These are phyloP conservation scores for Alethe diademata DNA, from an alignment of 2,113 vertebrate species.

Conservation along the genomic window DNA sequence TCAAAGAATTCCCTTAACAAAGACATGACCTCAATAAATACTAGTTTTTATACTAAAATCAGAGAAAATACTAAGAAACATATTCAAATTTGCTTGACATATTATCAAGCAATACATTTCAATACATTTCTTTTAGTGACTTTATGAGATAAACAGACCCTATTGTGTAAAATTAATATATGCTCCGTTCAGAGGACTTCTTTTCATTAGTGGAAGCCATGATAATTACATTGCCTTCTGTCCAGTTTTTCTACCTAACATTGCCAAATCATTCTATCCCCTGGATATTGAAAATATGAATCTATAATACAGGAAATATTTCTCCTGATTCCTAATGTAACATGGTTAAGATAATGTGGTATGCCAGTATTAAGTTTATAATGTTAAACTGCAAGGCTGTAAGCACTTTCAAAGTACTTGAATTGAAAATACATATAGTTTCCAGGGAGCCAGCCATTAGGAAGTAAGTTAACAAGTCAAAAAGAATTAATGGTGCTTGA, in stretches of 20 bases:
- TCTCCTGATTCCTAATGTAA: neutral
- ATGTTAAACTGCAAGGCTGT: neutral
- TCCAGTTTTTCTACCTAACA: neutral
- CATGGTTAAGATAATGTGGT: neutral
- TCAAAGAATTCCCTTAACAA: neutral
- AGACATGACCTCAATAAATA: neutral
- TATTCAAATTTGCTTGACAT: neutral
- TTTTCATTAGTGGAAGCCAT: neutral
- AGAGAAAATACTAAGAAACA: neutral
- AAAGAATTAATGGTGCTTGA: neutral
- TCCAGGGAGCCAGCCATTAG: neutral
- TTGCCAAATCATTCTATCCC: neutral
- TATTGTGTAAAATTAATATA: neutral
- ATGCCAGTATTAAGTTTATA: neutral
- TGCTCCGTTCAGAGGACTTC: neutral
- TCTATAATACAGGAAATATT: neutral
- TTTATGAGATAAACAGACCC: neutral
- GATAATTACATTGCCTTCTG: neutral
- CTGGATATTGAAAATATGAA: neutral
- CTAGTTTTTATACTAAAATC: neutral
- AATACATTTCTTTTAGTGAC: neutral
- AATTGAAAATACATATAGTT: neutral
- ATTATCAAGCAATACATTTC: neutral
- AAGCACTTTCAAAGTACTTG: neutral
- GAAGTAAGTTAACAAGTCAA: neutral